phyloP scores from a whole-genome alignment of 1,140 invertebrate genomes.

The Stegodyphus mimosarum region DNA sequence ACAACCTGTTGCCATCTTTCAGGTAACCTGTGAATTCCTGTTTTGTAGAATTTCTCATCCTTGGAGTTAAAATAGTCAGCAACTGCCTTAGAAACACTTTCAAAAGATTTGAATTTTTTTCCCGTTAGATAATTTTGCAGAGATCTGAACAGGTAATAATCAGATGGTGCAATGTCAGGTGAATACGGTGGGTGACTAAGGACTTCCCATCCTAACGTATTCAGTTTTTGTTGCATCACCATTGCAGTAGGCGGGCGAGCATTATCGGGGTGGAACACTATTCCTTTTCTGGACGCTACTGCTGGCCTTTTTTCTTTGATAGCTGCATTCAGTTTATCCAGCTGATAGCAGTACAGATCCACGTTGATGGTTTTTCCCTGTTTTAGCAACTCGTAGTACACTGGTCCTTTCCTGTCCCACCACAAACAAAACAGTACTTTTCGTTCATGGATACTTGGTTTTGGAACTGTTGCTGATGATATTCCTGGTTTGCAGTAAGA shows the following conservation, averaged over 20 bases:
- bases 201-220: too few species aligned
- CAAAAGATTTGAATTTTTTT: background rate
- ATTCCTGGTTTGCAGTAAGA: background rate
- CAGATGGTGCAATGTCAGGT: constrained; percentile 65
- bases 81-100: too few species aligned
- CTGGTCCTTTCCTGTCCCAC: background rate
- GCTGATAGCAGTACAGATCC: constrained; percentile 31
- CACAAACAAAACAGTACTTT: background rate
- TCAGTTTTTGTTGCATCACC: too few species aligned
- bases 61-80: too few species aligned
- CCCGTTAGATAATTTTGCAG: constrained; percentile 48
- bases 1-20: too few species aligned
- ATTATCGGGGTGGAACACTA: background rate
- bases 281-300: constrained; percentile 7
- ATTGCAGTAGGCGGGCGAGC: too few species aligned
- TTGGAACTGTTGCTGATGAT: background rate
- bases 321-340: constrained; percentile 36
- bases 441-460: background rate
- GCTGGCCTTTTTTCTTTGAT: constrained; percentile 29
- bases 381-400: background rate
- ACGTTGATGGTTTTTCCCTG: constrained; percentile 6
- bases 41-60: too few species aligned
- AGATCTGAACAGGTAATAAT: constrained; percentile 65
- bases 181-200: too few species aligned
- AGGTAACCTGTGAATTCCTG: too few species aligned